Conservation (phyloP, 2,113 vertebrate genomes). For the Peromyscus polionotus region DNA sequence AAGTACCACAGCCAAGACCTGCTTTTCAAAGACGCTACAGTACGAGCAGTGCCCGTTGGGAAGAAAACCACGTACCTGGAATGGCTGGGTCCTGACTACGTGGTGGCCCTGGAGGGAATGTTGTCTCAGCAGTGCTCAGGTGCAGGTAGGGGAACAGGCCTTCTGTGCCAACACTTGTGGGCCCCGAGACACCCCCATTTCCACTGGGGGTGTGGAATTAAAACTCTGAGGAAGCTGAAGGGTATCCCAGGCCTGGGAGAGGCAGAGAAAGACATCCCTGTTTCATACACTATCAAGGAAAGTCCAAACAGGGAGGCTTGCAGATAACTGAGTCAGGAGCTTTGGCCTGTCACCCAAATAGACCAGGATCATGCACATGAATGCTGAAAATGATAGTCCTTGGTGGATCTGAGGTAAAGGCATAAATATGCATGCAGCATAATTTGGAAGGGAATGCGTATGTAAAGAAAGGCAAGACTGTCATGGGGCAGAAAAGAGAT, state of each 20-base stretch:
- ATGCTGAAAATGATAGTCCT: background rate
- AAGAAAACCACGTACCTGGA: slow-evolving; percentile 91
- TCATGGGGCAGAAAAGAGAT: background rate
- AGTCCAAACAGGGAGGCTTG: background rate
- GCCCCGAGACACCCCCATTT: no score
- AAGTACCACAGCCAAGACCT: slow-evolving; percentile 91
- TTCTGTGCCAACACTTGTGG: background rate
- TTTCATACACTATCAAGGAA: background rate
- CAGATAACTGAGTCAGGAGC: background rate
- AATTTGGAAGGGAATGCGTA: slow-evolving; percentile 9
- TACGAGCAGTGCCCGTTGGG: slow-evolving; percentile 87
- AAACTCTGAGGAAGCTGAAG: slow-evolving; percentile 14
- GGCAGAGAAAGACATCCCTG: background rate
- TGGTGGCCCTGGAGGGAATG: slow-evolving; percentile 90
- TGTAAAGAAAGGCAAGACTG: background rate
- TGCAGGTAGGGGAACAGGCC: slow-evolving; percentile 84
- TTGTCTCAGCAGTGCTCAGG: slow-evolving; percentile 88
- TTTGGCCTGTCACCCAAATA: background rate
- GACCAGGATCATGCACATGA: background rate
- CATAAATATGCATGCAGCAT: background rate
- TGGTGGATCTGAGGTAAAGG: background rate
- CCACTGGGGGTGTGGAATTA: background rate
- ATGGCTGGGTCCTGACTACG: slow-evolving; percentile 94
- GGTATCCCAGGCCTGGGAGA: background rate
- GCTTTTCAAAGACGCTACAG: slow-evolving; percentile 95